These are phyloP conservation scores for Tarsius wallacei DNA, from an alignment of 2,797 vertebrate genomes.

Conservation along the genomic window DNA sequence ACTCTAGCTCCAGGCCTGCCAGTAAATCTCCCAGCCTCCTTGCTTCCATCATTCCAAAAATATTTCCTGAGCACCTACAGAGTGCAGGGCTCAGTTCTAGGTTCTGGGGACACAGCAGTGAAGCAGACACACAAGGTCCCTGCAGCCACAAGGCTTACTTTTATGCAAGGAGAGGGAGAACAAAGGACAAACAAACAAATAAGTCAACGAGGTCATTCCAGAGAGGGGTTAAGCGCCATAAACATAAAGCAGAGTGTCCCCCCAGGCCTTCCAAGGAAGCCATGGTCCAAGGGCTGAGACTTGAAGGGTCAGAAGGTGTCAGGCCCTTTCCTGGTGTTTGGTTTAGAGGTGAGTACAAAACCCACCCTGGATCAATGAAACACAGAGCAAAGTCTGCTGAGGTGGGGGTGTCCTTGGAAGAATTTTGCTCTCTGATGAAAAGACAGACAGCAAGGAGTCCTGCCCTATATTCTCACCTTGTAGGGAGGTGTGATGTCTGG, in stretches of 20 bases:
- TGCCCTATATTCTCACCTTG: background rate
- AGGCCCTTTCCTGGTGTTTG: background rate
- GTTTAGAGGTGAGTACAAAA: constrained; percentile 29
- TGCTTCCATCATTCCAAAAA: background rate
- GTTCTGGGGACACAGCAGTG: background rate
- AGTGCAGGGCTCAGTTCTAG: background rate
- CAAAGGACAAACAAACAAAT: background rate
- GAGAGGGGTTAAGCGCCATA: background rate
- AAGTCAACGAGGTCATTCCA: background rate
- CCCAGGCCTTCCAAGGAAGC: background rate
- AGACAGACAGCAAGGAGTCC: background rate
- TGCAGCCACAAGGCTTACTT: rapidly evolving
- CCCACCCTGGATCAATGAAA: background rate
- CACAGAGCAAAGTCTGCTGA: background rate
- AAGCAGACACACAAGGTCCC: background rate
- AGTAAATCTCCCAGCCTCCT: background rate
- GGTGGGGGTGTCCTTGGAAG: background rate
- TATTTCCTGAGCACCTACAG: background rate
- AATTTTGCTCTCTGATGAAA: background rate
- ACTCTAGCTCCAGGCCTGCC: background rate
- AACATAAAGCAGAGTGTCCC: background rate
- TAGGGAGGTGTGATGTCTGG: background rate
- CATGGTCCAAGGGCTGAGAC: background rate
- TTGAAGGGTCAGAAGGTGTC: background rate
- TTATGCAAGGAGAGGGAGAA: background rate